Conservation (phyloP, 2,888 invertebrate genomes). For the Bimastos eiseni region DNA sequence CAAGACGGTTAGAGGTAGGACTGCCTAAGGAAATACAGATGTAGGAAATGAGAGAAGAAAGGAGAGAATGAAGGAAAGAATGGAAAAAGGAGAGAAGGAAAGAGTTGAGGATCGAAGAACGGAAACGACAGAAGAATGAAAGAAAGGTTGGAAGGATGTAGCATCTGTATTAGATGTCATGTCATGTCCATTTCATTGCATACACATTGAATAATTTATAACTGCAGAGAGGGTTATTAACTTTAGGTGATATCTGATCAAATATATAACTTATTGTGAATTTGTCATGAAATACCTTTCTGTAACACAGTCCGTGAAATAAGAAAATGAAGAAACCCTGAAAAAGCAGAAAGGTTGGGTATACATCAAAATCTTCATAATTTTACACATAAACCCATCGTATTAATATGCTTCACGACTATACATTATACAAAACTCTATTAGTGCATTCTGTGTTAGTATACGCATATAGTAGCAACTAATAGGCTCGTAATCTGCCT, state of each 20-base stretch:
- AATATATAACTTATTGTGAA: not conserved
- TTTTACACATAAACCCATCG: no score
- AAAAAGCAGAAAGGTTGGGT: not conserved
- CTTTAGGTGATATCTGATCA: not conserved
- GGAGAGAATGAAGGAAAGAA: not conserved
- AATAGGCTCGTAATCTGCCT: no score
- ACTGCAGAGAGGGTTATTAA: not conserved
- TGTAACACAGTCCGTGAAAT: constrained; percentile 38
- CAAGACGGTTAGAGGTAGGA: not conserved
- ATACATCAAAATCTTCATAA: not conserved
- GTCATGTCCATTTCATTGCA: not conserved
- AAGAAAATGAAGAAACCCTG: constrained; percentile 41
- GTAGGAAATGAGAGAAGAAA: no score
- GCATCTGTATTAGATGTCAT: not conserved
- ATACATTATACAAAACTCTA: no score
- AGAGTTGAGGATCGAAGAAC: not conserved
- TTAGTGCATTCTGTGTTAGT: no score
- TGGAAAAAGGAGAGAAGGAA: not conserved
- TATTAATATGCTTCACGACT: no score
- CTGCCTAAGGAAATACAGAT: no score
- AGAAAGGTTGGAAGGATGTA: not conserved
- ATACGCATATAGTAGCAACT: no score
- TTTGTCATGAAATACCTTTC: constrained; percentile 32
- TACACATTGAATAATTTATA: not conserved
- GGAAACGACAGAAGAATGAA: not conserved